Evolutionary conservation across 2,113 vertebrate species (phyloP), one percentile per base, ranked within the genome.

Genomic region (Climacteris rufus): DNA sequence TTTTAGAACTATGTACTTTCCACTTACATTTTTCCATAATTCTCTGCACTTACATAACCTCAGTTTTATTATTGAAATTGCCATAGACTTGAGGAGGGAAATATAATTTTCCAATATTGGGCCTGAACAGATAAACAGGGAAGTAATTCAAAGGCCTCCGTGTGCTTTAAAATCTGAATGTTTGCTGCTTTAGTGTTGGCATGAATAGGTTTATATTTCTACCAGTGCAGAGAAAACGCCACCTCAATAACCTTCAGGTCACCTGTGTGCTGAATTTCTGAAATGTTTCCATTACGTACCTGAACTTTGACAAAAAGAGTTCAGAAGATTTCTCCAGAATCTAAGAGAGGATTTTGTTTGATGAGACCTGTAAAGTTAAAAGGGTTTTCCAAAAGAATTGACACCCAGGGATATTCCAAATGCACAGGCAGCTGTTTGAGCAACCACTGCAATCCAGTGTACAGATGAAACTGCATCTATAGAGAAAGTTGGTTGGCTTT

Each of bases 41-140:
- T 94, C 77, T 91, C 56, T 90, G 91, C 77, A 74, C 88, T 97
- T 88, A 91, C 47, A 92, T 95, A 95, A 95, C 90, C 90, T 93
- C 83, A 86, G 31, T 35, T 91, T 97, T 94, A 91, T 91, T 90
- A 65, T 77, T 95, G 66, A 80, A 96, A 91, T 92, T 64, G 42
- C 61, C 39, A 56, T n/a, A 78, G 74, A 23, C 44, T 80, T 44
- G 53, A 93, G 39, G 80, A 80, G 65, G 45, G 31, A 49, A 77
- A 82, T 69, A 30, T 22, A 5, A 49, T 88, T 85, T 82, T 76
- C 54, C 59, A 68, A 4, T 54, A 24, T 12, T 54, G 21, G 74
- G 31, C 30, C 35, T 78, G 45, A 93, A 87, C 45, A 81, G 85
- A 90, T 92, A 74, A 94, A 72, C 42, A 90, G 70, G 44, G n/a